These are phyloP conservation scores for Cryptus viduatorius DNA, from an alignment of 2,888 invertebrate species.

Conservation along the genomic window DNA sequence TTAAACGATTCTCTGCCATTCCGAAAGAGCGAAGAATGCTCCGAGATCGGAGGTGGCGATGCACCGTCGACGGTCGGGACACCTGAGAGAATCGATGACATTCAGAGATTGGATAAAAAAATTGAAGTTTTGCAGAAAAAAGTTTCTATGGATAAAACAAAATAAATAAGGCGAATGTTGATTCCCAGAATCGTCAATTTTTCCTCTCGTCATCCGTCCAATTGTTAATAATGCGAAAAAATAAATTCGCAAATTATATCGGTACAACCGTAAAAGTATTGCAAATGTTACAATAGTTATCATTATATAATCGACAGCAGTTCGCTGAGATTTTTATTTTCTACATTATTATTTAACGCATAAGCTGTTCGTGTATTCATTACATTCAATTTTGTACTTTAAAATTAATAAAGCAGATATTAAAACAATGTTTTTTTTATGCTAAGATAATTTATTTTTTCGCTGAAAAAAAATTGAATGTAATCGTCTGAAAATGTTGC, in stretches of 20 bases:
- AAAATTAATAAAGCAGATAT: slow-evolving; percentile 42
- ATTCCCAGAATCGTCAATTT: neutral
- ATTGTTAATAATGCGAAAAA: slow-evolving; percentile 3
- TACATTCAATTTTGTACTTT: slow-evolving; percentile 34
- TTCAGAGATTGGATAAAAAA: slow-evolving; percentile 71
- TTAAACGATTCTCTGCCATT: slow-evolving; percentile 54
- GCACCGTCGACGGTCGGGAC: slow-evolving; percentile 75
- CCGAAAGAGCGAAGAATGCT: slow-evolving; percentile 70
- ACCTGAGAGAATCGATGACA: slow-evolving; percentile 70
- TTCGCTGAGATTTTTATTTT: slow-evolving; percentile 1
- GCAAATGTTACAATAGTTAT: slow-evolving; percentile 6
- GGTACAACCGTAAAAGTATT: slow-evolving; percentile 15
- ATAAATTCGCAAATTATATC: neutral
- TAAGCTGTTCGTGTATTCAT: neutral
- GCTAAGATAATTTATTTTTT: neutral
- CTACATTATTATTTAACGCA: neutral
- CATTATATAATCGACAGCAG: neutral
- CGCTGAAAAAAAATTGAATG: neutral
- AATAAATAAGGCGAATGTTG: neutral
- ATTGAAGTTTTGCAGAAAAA: slow-evolving; percentile 67
- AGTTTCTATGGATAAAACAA: neutral
- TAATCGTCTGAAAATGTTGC: neutral
- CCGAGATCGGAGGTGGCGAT: slow-evolving; percentile 77
- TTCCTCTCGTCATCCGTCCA: slow-evolving; percentile 6
- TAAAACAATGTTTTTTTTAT: neutral